These are phyloP conservation scores for Holacanthus passer DNA, from an alignment of 2,113 vertebrate genomes.

Conservation along the genomic window DNA sequence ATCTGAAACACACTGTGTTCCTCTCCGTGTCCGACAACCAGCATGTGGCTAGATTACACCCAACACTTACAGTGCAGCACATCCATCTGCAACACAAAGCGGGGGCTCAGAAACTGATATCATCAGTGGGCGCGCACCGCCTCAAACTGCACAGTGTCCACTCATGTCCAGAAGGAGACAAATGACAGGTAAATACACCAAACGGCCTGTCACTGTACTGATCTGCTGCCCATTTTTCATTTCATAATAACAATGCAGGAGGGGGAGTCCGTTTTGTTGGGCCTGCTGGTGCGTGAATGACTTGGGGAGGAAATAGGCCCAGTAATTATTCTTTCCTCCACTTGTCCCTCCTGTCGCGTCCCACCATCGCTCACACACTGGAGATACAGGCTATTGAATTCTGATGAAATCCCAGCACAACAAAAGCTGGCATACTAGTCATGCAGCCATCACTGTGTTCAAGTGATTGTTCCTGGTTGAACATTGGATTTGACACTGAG, in stretches of 20 bases:
- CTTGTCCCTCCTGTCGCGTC: slow-evolving; percentile 71
- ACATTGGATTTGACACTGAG: slow-evolving; percentile 54
- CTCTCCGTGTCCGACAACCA: slow-evolving; percentile 68
- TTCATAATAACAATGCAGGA: slow-evolving; percentile 76
- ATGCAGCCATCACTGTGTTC: slow-evolving; percentile 16
- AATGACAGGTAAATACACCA: slow-evolving; percentile 79
- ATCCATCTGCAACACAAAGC: slow-evolving; percentile 69
- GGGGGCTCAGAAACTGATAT: slow-evolving; percentile 60
- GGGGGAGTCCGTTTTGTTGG: slow-evolving; percentile 56
- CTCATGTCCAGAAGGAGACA: slow-evolving; percentile 73
- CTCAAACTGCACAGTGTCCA: slow-evolving; percentile 65
- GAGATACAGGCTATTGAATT: slow-evolving; percentile 72
- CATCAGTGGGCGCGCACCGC: slow-evolving; percentile 41
- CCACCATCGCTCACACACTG: slow-evolving; percentile 68
- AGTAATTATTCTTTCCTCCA: slow-evolving; percentile 80
- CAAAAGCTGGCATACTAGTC: slow-evolving; percentile 48
- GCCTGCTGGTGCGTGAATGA: slow-evolving; percentile 72
- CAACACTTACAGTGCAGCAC: slow-evolving; percentile 45
- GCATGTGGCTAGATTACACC: slow-evolving; percentile 67
- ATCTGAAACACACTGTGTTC: slow-evolving; percentile 69
- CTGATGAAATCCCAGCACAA: slow-evolving; percentile 74
- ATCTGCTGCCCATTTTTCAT: slow-evolving; percentile 74
- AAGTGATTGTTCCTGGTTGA: slow-evolving; percentile 40
- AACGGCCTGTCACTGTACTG: slow-evolving; percentile 65
- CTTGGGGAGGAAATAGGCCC: slow-evolving; percentile 70